Evolutionary conservation across 1,140 invertebrate species (phyloP).

Genomic region (Plectrocnemia conspersa): DNA sequence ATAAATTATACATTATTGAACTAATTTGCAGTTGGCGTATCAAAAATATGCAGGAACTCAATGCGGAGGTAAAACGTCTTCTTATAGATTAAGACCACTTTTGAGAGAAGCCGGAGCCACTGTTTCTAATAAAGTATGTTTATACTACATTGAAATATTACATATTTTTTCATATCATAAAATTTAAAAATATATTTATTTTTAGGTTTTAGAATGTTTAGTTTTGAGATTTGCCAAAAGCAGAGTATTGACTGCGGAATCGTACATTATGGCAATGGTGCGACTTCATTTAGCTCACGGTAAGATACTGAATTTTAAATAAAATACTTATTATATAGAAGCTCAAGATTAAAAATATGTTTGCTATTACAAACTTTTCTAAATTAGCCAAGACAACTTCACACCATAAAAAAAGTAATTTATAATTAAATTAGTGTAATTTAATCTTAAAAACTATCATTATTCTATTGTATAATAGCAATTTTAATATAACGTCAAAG

Average conservation of each 20-base stretch:
- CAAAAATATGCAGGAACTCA: slow-evolving; percentile 57
- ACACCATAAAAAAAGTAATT: slow-evolving; percentile 8
- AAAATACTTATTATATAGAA: too few species aligned
- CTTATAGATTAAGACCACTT: slow-evolving; percentile 60
- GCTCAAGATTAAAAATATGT: too few species aligned
- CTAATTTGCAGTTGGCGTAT: slow-evolving; percentile 56
- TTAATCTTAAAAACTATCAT: slow-evolving; percentile 6
- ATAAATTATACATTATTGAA: too few species aligned
- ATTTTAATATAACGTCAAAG: not conserved
- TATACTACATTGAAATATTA: not conserved
- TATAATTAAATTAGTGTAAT: slow-evolving; percentile 13
- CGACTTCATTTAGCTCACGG: slow-evolving; percentile 68
- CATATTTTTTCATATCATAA: not conserved
- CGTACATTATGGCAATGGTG: slow-evolving; percentile 65
- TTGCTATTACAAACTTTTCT: slow-evolving; percentile 4
- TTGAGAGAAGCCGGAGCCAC: slow-evolving; percentile 66
- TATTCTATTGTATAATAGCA: not conserved
- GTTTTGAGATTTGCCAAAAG: slow-evolving; percentile 64
- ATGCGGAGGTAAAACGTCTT: slow-evolving; percentile 56
- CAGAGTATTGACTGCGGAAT: slow-evolving; percentile 56
- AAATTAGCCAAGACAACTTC: not conserved
- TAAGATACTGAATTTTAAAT: slow-evolving; percentile 40
- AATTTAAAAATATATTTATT: not conserved
- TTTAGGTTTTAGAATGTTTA: slow-evolving; percentile 59
- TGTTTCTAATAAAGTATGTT: slow-evolving; percentile 62